A percentile compares a stretch with the other conserved stretches of the same genome.
These are phyloP conservation scores for Neostethus bicornis DNA, from an alignment of 2,797 vertebrate genomes.

Conservation along the genomic window DNA sequence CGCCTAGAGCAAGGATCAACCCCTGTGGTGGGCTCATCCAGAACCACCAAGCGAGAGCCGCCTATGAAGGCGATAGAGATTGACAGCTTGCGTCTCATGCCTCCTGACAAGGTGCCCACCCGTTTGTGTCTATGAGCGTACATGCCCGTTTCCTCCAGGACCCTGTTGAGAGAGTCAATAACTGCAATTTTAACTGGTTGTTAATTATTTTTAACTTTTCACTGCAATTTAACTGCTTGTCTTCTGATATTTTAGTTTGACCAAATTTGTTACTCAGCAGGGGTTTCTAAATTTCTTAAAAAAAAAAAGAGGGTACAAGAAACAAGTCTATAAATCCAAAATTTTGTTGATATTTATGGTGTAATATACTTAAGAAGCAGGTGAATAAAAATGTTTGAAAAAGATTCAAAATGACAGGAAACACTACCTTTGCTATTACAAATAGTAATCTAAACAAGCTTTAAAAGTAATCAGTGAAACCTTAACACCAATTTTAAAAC, in stretches of 20 bases:
- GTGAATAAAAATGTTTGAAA: no score
- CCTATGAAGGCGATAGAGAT: constrained; percentile 98
- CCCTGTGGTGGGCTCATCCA: constrained; percentile 97
- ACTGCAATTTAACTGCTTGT: constrained; percentile 26
- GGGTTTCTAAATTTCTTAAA: constrained; percentile 23
- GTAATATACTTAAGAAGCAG: no score
- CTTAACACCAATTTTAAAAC: no score
- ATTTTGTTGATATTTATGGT: no score
- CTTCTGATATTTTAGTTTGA: constrained; percentile 30
- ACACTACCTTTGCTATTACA: no score
- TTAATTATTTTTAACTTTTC: constrained; percentile 28
- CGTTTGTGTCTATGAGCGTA: constrained; percentile 93
- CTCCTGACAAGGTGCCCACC: constrained; percentile 91
- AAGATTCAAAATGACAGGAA: no score
- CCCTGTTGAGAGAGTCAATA: constrained; percentile 74
- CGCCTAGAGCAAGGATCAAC: constrained; percentile 96
- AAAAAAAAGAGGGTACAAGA: constrained; percentile 19
- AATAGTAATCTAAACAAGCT: no score
- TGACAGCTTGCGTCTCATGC: constrained; percentile 97
- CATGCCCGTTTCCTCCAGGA: constrained; percentile 90
- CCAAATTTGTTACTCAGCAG: constrained; percentile 39
- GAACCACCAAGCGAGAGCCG: constrained; percentile 91
- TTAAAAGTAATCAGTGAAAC: no score
- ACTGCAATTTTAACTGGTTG: no score
- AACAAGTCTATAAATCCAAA: no score